Conservation (phyloP, 2,797 vertebrate genomes). For the Pipistrellus kuhlii region DNA sequence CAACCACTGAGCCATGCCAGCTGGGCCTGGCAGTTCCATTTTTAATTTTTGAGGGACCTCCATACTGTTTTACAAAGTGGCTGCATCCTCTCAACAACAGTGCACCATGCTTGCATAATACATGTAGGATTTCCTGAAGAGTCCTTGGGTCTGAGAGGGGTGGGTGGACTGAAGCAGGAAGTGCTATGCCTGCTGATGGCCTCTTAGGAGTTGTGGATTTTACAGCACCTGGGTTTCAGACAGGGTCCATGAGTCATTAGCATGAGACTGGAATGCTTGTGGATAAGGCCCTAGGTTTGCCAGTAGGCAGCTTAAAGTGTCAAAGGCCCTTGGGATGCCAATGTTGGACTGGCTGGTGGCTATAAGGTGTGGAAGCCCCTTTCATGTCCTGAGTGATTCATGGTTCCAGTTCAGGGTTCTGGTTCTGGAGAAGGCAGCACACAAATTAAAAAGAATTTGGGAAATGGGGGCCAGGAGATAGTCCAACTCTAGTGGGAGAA, state of each 20-base stretch:
- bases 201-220: not conserved
- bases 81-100: not conserved
- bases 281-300: not conserved
- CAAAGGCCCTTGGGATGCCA: not conserved
- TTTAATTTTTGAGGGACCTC: not conserved
- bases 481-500: too few relatives aligned
- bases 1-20: too few relatives aligned
- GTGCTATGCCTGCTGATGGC: not conserved
- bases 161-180: not conserved
- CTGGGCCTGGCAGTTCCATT: not conserved
- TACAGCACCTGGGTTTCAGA: not conserved
- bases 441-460: too few relatives aligned
- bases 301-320: not conserved
- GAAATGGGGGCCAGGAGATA: too few relatives aligned
- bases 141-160: not conserved
- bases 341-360: conserved; percentile 3
- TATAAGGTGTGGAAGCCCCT: too few relatives aligned
- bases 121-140: not conserved
- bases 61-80: not conserved
- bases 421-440: too few relatives aligned
- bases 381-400: too few relatives aligned
- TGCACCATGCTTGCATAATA: not conserved
- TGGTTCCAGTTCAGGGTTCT: too few relatives aligned
- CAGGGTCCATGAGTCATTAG: not conserved
- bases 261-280: not conserved